These are phyloP conservation scores for Diadromus collaris DNA, from an alignment of 2,888 invertebrate species.

Conservation along the genomic window DNA sequence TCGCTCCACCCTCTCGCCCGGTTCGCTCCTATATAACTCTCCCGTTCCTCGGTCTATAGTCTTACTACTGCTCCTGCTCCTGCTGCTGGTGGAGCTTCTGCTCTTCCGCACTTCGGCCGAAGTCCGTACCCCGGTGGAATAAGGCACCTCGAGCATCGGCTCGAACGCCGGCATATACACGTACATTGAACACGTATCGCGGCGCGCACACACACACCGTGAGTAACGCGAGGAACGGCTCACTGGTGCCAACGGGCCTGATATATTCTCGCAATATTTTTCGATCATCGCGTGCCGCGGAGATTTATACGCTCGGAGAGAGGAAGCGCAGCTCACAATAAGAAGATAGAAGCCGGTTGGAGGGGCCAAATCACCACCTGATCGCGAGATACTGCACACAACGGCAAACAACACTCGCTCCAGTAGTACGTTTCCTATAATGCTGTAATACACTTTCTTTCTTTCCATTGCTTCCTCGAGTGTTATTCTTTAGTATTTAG, in stretches of 20 bases:
- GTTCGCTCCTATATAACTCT: slow-evolving; percentile 73
- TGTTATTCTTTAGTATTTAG: background rate
- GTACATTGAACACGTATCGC: slow-evolving; percentile 28
- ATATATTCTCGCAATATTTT: slow-evolving; percentile 80
- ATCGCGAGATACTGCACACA: slow-evolving; percentile 77
- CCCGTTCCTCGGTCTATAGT: slow-evolving; percentile 46
- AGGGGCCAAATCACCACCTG: slow-evolving; percentile 75
- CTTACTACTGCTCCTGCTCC: slow-evolving; percentile 22
- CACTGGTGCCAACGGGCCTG: slow-evolving; percentile 77
- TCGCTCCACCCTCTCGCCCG: slow-evolving; percentile 70
- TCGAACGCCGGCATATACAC: slow-evolving; percentile 43
- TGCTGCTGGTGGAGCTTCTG: slow-evolving; percentile 39
- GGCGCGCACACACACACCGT: slow-evolving; percentile 19
- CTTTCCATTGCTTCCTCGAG: background rate
- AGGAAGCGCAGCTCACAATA: slow-evolving; percentile 63
- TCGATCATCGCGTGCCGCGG: slow-evolving; percentile 80
- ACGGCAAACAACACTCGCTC: slow-evolving; percentile 38
- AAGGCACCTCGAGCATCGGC: slow-evolving; percentile 55
- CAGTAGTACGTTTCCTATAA: slow-evolving; percentile 40
- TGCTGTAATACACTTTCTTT: slow-evolving; percentile 16
- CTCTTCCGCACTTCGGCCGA: slow-evolving; percentile 55
- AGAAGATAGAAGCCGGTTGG: slow-evolving; percentile 47
- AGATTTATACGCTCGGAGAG: slow-evolving; percentile 76
- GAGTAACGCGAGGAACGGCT: slow-evolving; percentile 41
- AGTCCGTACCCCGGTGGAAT: slow-evolving; percentile 44